These are phyloP conservation scores for Pseudotriccus pelzelni DNA, from an alignment of 2,797 vertebrate genomes.

Conservation along the genomic window DNA sequence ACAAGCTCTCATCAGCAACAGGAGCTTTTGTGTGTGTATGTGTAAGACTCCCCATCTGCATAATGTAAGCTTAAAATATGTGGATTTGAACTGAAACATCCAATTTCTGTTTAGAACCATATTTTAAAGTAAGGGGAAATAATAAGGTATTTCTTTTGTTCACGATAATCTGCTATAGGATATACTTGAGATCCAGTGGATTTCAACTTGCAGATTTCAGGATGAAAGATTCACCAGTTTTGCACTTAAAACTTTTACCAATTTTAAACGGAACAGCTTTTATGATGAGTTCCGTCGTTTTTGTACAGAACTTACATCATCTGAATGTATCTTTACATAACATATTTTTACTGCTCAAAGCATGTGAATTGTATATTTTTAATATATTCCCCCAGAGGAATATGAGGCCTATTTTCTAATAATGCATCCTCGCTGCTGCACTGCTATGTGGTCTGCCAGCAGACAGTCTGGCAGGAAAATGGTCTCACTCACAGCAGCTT, in stretches of 20 bases:
- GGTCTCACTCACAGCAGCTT: conserved; percentile 26
- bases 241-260: not conserved
- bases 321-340: not conserved
- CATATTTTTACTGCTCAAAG: not conserved
- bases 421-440: not conserved
- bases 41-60: not conserved
- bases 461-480: conserved; percentile 56
- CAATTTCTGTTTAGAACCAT: not conserved
- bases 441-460: conserved; percentile 15
- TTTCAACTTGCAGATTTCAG: not conserved
- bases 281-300: not conserved
- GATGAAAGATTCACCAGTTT: not conserved
- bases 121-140: not conserved
- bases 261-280: not conserved
- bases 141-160: not conserved
- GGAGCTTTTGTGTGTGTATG: not conserved
- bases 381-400: conserved; percentile 7
- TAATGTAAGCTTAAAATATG: not conserved
- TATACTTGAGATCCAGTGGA: not conserved
- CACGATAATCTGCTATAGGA: not conserved
- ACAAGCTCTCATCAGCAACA: not conserved
- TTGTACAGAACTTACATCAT: not conserved
- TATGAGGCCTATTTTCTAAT: conserved; percentile 42
- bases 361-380: conserved; percentile 12
- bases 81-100: not conserved